Percentiles rank a stretch among this genome's conserved stretches.
phyloP scores from a whole-genome alignment of 2,888 invertebrate genomes.

The Luperina testacea region DNA sequence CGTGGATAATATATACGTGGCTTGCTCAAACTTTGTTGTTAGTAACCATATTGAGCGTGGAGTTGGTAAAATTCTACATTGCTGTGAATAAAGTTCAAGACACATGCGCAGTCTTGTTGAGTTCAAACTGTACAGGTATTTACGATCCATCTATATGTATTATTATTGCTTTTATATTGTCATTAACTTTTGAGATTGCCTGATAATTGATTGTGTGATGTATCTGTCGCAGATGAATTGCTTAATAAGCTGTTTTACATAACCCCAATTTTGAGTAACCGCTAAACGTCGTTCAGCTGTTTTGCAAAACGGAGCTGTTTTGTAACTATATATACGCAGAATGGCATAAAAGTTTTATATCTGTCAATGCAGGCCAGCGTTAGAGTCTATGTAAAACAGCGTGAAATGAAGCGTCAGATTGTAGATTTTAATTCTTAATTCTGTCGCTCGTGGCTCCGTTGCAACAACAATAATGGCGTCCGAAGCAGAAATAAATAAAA shows the following conservation, averaged over 20 bases:
- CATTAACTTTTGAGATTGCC: not conserved
- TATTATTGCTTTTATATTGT: not conserved
- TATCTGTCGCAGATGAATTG: not conserved
- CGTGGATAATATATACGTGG: not conserved
- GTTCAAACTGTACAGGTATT: conserved; percentile 27
- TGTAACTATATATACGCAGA: no score
- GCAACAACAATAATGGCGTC: not conserved
- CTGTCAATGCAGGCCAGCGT: not conserved
- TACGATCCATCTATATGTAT: not conserved
- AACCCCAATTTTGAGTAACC: no score
- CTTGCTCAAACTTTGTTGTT: not conserved
- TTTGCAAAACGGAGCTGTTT: not conserved
- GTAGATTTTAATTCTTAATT: not conserved
- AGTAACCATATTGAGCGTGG: conserved; percentile 7
- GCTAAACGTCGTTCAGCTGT: not conserved
- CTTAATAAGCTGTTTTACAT: not conserved
- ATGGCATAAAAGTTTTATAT: no score
- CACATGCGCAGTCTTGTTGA: conserved; percentile 6
- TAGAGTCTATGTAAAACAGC: not conserved
- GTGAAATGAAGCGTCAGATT: not conserved
- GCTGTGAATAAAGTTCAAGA: conserved; percentile 6
- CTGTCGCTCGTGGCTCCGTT: not conserved
- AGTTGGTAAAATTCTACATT: conserved; percentile 20
- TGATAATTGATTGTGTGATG: not conserved
- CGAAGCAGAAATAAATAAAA: not conserved